Evolutionary conservation across 2,113 vertebrate species (phyloP), one percentile per base, ranked within the genome.

Genomic region (Canis aureus): DNA sequence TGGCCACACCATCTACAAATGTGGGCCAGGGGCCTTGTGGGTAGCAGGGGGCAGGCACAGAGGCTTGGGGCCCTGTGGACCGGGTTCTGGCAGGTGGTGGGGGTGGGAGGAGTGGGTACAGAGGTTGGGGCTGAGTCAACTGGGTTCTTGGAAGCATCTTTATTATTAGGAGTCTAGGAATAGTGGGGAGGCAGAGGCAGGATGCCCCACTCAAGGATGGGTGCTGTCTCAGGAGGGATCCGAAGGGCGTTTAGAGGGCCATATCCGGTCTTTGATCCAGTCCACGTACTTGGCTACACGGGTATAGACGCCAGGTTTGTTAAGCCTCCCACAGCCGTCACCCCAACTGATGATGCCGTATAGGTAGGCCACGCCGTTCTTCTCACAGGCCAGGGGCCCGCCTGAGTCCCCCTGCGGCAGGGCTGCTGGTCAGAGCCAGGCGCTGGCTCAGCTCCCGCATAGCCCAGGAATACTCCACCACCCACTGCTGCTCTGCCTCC

Each of bases 281-380:
- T 99, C 97, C 1, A 99, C 96, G 0, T 99, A 99, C 85, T 99
- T 99, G 22, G 99, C 98, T 51, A 99, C 99, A 78, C 97, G 99
- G 10, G 99, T 99, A 82, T 99, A 99, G 76, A 99, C 99, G 0
- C 99, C 99, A 0, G 99, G 99, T 97, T 99, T 99, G 69, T 98
- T 98, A 9, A 98, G 76, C 67, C 97, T 98, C 29, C 99, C 99
- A 0, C 99, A 99, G 97, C 99, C 99, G 0, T 99, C 99, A 0
- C 99, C 99, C 99, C 99, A 99, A 98, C 99, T 99, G 98, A 99
- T 98, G 98, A 99, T 97, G 51, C 99, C 99, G 0, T 99, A 99
- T 66, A 99, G 99, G 96, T 99, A 99, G 85, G 99, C 99, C 94
- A 99, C 98, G 0, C 99, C 99, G 0, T 99, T 57, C 94, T 97